A percentile compares a stretch with the other conserved stretches of the same genome.
Conservation (phyloP, 1,140 invertebrate genomes). For the Drosophila cardini region DNA sequence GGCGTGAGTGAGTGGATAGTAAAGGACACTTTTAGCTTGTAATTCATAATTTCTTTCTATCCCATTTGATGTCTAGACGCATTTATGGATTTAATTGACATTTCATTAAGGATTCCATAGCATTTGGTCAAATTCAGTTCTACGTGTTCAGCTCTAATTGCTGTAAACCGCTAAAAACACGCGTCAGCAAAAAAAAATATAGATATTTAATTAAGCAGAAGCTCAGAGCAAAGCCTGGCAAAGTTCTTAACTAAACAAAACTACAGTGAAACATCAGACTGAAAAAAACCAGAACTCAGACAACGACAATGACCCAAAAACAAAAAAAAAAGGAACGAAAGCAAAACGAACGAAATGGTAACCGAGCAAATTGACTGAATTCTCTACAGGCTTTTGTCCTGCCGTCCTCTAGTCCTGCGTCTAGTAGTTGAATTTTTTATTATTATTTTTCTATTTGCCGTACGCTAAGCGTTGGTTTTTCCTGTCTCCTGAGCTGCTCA, state of each 20-base stretch:
- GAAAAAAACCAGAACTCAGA: slow-evolving; percentile 27
- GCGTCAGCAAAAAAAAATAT: slow-evolving; percentile 52
- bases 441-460: slow-evolving; percentile 70
- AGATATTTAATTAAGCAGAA: slow-evolving; percentile 62
- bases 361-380: slow-evolving; percentile 68
- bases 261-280: slow-evolving; percentile 44
- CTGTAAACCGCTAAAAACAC: slow-evolving; percentile 55
- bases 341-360: slow-evolving; percentile 27
- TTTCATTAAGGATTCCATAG: slow-evolving; percentile 19
- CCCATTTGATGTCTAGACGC: slow-evolving; percentile 57
- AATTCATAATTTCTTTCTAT: slow-evolving; percentile 17
- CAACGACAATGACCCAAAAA: slow-evolving; percentile 55
- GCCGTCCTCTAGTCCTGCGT: slow-evolving; percentile 25
- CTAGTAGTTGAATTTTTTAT: slow-evolving; percentile 60
- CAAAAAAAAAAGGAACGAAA: not conserved
- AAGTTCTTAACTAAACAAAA: slow-evolving; percentile 27
- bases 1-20: slow-evolving; percentile 27
- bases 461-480: not conserved
- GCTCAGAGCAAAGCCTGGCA: slow-evolving; percentile 19
- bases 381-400: slow-evolving; percentile 50
- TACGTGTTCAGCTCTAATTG: slow-evolving; percentile 59
- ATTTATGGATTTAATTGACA: slow-evolving; percentile 61
- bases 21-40: slow-evolving; percentile 7
- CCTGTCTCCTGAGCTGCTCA: slow-evolving; percentile 54
- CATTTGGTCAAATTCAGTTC: not conserved